These are phyloP conservation scores for Erythrolamprus reginae DNA, from an alignment of 2,113 vertebrate genomes.

Conservation along the genomic window DNA sequence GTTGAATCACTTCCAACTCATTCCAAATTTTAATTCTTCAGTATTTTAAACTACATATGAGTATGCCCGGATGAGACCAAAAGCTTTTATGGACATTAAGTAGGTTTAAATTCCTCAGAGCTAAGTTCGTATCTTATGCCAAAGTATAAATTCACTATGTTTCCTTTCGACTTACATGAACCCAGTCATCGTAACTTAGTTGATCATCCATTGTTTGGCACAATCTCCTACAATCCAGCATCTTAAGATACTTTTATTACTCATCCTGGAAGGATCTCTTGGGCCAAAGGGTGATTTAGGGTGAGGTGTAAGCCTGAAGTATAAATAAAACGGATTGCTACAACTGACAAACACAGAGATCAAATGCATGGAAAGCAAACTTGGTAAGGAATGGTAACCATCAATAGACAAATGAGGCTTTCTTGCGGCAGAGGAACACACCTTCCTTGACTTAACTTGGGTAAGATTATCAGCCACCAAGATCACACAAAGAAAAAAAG, in stretches of 20 bases:
- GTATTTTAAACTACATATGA: background rate
- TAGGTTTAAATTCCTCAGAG: background rate
- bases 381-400: background rate
- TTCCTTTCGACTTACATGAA: background rate
- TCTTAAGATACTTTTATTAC: background rate
- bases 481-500: background rate
- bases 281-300: background rate
- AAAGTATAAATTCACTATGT: background rate
- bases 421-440: background rate
- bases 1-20: background rate
- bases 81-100: background rate
- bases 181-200: background rate
- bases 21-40: background rate
- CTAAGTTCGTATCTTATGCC: background rate
- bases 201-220: background rate
- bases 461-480: background rate
- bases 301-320: background rate
- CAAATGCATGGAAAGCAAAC: background rate
- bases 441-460: background rate
- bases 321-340: background rate
- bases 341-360: background rate
- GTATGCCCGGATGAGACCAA: background rate
- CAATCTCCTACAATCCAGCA: background rate
- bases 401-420: background rate
- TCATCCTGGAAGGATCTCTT: background rate